Conservation (phyloP, 2,113 vertebrate genomes). For the Pardalotus punctatus region DNA sequence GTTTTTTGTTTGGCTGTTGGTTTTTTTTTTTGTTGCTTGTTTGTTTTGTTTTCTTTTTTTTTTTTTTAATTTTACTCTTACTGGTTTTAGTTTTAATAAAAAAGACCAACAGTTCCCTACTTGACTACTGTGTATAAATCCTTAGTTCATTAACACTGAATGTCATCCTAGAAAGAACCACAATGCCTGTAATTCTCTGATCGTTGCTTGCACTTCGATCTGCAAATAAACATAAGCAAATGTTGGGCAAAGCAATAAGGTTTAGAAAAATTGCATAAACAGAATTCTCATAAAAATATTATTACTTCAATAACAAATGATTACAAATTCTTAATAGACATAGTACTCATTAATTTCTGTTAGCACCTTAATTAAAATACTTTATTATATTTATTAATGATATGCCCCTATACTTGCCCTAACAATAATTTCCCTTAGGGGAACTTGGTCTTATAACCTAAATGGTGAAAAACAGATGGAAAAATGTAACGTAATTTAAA, state of each 20-base stretch:
- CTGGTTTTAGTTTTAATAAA: not conserved
- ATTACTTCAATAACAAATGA: not conserved
- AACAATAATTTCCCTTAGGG: not conserved
- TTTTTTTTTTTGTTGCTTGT: not conserved
- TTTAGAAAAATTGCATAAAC: not conserved
- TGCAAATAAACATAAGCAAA: not conserved
- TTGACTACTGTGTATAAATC: not conserved
- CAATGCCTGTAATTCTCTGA: not conserved
- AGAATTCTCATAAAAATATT: not conserved
- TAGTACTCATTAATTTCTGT: not conserved
- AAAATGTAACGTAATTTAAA: not conserved
- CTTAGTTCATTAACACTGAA: not conserved
- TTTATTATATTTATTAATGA: not conserved
- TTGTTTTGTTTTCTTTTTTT: not conserved
- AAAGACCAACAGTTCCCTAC: not conserved
- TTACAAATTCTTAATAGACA: not conserved
- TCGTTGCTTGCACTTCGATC: not conserved
- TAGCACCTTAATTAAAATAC: not conserved
- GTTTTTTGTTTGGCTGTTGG: not conserved
- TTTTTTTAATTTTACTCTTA: not conserved
- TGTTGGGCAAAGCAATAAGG: not conserved
- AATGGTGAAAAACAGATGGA: not conserved
- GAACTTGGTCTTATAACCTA: not conserved
- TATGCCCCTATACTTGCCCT: not conserved
- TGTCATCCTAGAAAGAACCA: not conserved